Base-by-base conservation (phyloP, 2,113 vertebrate genomes). In the Hippolais icterina region DNA sequence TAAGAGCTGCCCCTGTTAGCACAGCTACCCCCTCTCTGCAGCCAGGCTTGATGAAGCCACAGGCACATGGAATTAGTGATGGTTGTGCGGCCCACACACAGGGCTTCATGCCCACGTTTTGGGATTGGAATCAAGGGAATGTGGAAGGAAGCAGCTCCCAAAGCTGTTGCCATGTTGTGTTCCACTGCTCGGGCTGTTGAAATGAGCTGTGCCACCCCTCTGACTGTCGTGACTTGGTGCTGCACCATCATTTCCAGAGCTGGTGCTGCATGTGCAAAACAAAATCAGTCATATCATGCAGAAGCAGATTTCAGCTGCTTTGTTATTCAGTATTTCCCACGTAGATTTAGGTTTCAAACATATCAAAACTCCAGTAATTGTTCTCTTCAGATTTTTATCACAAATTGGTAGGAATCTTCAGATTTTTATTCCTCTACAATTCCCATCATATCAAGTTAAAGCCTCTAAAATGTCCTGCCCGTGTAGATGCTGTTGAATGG, bases 151-250 rank as follows among this genome's bases (percentile, higher is more conserved):
- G 49, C 4, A 1, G 47, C 22, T 70, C 35, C 64, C 65, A n/a
- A 35, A 54, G n/a, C 49, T 70, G 31, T 56, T 77, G 35, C 49
- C 22, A 9, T 28, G 0, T 41, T 49, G 27, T 31, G 25, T 35
- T 76, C 37, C 33, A 11, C 33, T 3, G 1, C 27, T 53, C 0
- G 0, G 44, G 86, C 64, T 1, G 6, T 0, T 9, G 24, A 80
- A 65, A 59, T 1, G 15, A 90, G 39, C 39, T 18, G 39, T 65
- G 52, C 20, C 3, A 9, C 47, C 50, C 10, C 15, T 60, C 39
- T 31, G 35, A 25, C 41, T 18, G 46, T 47, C 0, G 0, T 61
- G 50, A 35, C 28, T 29, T 80, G 70, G 39, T 80, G 63, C 53
- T 50, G 63, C 2, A 0, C 28, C 52, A n/a, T 14, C 21, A 14